Percentiles rank a stretch among this genome's conserved stretches.
Conservation (phyloP, 2,113 vertebrate genomes). For the Forbesichthys papilliferus region DNA sequence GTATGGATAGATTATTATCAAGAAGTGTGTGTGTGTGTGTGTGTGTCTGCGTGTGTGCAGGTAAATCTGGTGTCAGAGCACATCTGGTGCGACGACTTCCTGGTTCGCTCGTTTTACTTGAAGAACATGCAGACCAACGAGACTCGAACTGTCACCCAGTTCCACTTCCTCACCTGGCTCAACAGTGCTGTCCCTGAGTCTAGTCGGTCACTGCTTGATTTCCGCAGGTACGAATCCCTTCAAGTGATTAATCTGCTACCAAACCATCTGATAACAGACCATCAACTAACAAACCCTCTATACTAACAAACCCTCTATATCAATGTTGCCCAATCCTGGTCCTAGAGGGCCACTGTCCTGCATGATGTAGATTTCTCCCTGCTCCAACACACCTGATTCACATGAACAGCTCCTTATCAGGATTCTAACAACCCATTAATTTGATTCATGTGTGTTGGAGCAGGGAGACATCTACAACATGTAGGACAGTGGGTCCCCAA, state of each 20-base stretch:
- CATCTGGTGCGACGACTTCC: constrained; percentile 98
- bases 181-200: constrained; percentile 87
- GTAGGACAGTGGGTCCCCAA: no score
- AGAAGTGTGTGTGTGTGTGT: constrained; percentile 5
- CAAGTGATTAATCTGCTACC: neutral
- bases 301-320: no score
- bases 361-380: no score
- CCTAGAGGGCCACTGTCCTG: no score
- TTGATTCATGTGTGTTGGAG: no score
- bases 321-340: no score
- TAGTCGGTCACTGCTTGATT: constrained; percentile 90
- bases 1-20: neutral
- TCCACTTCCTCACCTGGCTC: constrained; percentile 98
- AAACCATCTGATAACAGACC: neutral
- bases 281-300: no score
- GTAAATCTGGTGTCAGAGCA: constrained; percentile 97
- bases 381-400: no score
- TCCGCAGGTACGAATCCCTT: constrained; percentile 87
- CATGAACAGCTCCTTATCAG: no score
- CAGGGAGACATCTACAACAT: no score
- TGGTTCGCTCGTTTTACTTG: constrained; percentile 97
- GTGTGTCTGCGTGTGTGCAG: constrained; percentile 61
- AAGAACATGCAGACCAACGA: constrained; percentile 96
- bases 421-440: no score
- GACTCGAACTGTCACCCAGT: constrained; percentile 95